A percentile compares a stretch with the other conserved stretches of the same genome.
Conservation (phyloP, 2,888 invertebrate genomes). For the Operophtera brumata region DNA sequence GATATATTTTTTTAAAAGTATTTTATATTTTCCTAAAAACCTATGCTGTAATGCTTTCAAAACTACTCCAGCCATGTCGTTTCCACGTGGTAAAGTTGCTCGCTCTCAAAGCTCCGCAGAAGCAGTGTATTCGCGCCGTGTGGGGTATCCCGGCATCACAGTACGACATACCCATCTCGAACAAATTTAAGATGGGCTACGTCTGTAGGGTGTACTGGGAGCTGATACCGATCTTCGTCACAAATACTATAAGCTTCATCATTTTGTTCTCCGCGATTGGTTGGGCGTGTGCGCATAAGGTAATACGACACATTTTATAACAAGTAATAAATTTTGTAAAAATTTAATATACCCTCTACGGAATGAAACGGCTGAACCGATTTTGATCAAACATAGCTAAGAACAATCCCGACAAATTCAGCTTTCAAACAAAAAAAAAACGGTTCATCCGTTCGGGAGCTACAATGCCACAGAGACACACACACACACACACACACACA, state of each 20-base stretch:
- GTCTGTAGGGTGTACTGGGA: constrained; percentile 59
- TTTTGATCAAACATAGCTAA: no score
- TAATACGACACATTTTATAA: constrained; percentile 21
- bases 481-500: no score
- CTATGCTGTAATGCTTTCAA: constrained; percentile 44
- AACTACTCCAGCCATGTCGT: constrained; percentile 39
- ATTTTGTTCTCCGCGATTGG: constrained; percentile 40
- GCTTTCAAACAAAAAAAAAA: no score
- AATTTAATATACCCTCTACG: no score
- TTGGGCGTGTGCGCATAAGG: constrained; percentile 57
- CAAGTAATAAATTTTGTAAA: no score
- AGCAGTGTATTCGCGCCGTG: constrained; percentile 23
- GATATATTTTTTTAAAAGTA: no score
- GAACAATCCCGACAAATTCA: no score
- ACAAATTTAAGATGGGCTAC: constrained; percentile 43
- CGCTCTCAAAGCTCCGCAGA: constrained; percentile 22
- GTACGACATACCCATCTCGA: constrained; percentile 55
- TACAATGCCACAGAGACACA: no score
- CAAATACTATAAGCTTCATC: constrained; percentile 37
- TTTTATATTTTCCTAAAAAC: no score
- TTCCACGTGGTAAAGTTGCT: constrained; percentile 23
- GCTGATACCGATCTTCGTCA: constrained; percentile 54
- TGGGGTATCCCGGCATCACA: constrained; percentile 54
- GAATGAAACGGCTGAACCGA: no score
- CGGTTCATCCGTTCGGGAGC: no score